Evolutionary conservation across 2,113 vertebrate genomes (phyloP), one percentile per base, ranked within the genome.

Genomic region (Aythya baeri): DNA sequence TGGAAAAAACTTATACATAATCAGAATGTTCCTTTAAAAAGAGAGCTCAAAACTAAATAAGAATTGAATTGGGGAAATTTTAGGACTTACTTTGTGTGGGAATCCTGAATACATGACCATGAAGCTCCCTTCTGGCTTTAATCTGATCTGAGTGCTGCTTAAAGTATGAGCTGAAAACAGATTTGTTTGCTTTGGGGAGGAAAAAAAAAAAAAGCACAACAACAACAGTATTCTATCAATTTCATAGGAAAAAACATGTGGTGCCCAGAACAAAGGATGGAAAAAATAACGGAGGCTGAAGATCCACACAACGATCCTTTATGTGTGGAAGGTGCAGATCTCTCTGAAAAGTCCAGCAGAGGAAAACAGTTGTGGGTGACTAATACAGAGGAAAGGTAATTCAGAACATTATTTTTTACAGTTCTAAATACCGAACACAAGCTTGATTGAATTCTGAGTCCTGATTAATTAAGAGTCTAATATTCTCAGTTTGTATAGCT

Each of bases 311-410:
- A 4, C 6, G 14, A 94, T 88, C 41, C 80, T 95, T 75, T 83
- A 44, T n/a, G 57, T 88, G 68, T 61, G 67, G 83, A 63, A 89
- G 63, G 16, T 4, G 15, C 16, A 61, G 79, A 89, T 89, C 73
- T 93, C 23, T 89, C 94, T 72, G 76, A 91, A 88, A 92, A 76
- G 38, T 73, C 50, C 67, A 54, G 36, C 1, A 9, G 38, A 86
- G 75, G 17, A 74, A 94, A 86, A 75, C 55, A 79, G 16, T 68
- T 79, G 29, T 78, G 89, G 94, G 61, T 86, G 55, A 50, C 92
- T 91, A 93, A 96, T 84, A 74, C 76, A 87, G 98, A 98, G 77
- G 98, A 98, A 97, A 98, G 98, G 98, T 98, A 96, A 96, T 32
- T 82, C 32, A 89, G 44, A 36, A 17, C 7, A 31, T 52, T 44